These are phyloP conservation scores for Chelonus formosanus DNA, from an alignment of 2,888 invertebrate genomes.

Conservation along the genomic window DNA sequence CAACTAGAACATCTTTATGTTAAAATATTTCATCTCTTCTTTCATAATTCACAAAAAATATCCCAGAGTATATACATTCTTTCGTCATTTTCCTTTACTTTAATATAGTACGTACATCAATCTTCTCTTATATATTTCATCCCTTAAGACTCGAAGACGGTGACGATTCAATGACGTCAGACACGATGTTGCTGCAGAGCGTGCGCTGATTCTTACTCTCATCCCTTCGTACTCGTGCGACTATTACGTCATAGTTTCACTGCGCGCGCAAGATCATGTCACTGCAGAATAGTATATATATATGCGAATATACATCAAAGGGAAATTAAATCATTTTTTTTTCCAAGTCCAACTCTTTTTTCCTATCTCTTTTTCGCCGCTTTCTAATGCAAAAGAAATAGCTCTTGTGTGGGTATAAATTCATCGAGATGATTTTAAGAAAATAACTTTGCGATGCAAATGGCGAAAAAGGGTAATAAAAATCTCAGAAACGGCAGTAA, in stretches of 20 bases:
- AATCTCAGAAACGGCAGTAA: conserved; percentile 1
- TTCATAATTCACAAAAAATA: too few species aligned
- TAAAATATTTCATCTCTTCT: too few species aligned
- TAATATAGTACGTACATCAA: neutral
- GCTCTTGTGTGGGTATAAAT: too few species aligned
- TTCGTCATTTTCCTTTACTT: too few species aligned
- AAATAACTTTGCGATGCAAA: too few species aligned
- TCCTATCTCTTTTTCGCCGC: neutral
- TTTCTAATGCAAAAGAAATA: too few species aligned
- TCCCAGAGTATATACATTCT: too few species aligned
- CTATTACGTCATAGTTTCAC: conserved; percentile 34
- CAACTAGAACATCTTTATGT: too few species aligned
- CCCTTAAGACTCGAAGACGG: conserved; percentile 16
- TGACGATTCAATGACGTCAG: conserved; percentile 44
- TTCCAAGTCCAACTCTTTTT: neutral
- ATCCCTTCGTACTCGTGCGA: conserved; percentile 6
- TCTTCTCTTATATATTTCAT: conserved; percentile 14
- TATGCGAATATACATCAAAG: neutral
- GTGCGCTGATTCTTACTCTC: conserved; percentile 35
- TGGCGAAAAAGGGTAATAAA: conserved; percentile 6
- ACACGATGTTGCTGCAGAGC: conserved; percentile 38
- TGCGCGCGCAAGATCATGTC: conserved; percentile 25
- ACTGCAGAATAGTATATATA: conserved; percentile 11
- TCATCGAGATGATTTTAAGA: too few species aligned
- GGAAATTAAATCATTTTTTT: neutral